phyloP scores from a whole-genome alignment of 1,140 invertebrate genomes.

The Lysiphlebus fabarum region DNA sequence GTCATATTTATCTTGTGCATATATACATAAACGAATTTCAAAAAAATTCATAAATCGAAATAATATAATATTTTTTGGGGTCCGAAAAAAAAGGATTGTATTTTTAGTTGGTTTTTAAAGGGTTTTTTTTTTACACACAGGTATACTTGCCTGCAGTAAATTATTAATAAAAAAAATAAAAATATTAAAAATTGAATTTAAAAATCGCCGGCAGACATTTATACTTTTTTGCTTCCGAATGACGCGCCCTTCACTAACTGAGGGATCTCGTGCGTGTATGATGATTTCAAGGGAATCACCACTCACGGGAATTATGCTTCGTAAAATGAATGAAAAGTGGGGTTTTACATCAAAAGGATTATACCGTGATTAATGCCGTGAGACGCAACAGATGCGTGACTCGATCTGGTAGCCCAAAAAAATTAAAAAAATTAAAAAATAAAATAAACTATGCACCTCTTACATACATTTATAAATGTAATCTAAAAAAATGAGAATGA shows the following conservation, averaged over 20 bases:
- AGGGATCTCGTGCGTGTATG: too few relatives aligned
- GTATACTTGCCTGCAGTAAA: neutral
- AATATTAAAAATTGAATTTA: too few relatives aligned
- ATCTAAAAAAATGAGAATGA: too few relatives aligned
- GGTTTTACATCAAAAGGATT: constrained; percentile 37
- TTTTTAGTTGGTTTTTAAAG: too few relatives aligned
- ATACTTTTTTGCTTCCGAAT: too few relatives aligned
- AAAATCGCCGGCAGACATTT: too few relatives aligned
- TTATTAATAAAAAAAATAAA: too few relatives aligned
- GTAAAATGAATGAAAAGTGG: constrained; percentile 1
- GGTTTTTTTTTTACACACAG: neutral
- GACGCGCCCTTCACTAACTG: too few relatives aligned
- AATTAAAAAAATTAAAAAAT: constrained; percentile 12
- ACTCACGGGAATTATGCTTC: neutral
- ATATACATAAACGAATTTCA: neutral
- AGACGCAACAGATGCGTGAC: constrained; percentile 41
- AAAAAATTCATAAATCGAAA: neutral
- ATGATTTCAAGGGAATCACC: too few relatives aligned
- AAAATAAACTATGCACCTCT: neutral
- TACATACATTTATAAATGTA: too few relatives aligned
- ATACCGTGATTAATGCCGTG: constrained; percentile 42
- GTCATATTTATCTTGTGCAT: constrained; percentile 7
- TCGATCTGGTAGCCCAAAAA: constrained; percentile 15
- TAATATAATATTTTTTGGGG: neutral
- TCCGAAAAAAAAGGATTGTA: neutral